Percentiles rank a stretch among this genome's conserved stretches.
Conservation (phyloP, 1,140 invertebrate species). For the Drosophila trapezifrons region DNA sequence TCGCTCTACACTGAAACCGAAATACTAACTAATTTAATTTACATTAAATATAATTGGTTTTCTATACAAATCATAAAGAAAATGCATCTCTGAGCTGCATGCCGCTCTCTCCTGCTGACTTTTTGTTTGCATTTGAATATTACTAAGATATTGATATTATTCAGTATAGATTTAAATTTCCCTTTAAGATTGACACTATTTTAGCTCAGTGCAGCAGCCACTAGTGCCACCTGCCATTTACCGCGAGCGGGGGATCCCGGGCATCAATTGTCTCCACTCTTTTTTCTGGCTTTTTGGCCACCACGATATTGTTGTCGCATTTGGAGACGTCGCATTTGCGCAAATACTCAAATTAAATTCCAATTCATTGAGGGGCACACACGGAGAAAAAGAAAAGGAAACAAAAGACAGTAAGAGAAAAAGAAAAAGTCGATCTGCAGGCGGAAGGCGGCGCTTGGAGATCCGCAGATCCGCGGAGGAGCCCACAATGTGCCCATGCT, state of each 20-base stretch:
- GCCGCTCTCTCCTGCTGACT: not conserved
- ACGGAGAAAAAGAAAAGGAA: constrained; percentile 54
- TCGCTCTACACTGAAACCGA: constrained; percentile 27
- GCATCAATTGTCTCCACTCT: constrained; percentile 70
- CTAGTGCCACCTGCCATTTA: constrained; percentile 66
- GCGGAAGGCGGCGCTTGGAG: constrained; percentile 54
- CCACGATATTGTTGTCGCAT: constrained; percentile 77
- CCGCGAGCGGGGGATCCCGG: constrained; percentile 62
- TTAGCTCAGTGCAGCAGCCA: constrained; percentile 12
- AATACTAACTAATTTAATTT: no score
- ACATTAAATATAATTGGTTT: not conserved
- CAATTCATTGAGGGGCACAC: constrained; percentile 82
- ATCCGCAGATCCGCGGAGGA: constrained; percentile 24
- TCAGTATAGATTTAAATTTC: not conserved
- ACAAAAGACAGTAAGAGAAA: constrained; percentile 27
- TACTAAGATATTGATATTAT: not conserved
- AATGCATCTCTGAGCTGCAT: not conserved
- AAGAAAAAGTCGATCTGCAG: constrained; percentile 62
- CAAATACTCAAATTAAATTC: constrained; percentile 84
- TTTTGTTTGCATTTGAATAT: not conserved
- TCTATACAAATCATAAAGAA: not conserved
- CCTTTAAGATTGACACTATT: fast-evolving
- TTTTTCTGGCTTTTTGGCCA: constrained; percentile 32
- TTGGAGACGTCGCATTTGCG: constrained; percentile 70
- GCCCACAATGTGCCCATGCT: constrained; percentile 80